Evolutionary conservation across 1,140 invertebrate species (phyloP), one percentile per base, ranked within the genome.

Genomic region (Anoplophora glabripennis): DNA sequence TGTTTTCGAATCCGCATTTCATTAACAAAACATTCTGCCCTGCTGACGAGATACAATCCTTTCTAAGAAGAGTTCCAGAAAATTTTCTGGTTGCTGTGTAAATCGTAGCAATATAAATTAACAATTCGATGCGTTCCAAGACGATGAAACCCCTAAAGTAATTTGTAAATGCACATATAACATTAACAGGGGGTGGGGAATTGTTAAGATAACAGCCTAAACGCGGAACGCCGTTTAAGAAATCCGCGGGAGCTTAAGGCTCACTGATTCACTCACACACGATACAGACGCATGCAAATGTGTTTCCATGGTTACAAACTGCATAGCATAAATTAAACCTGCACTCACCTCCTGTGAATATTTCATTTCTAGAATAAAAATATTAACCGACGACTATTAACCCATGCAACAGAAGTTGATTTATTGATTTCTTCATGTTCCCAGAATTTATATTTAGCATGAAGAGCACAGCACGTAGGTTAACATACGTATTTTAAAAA

Each of bases 251-350:
- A 63, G 54, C 18, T 53, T 48, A 7, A 18, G 15, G 7, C 28
- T 15, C 12, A 14, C 18, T 42, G 46, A 28, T 28, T 28, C 53
- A 28, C 35, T 53, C 53, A 58, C 54, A 46, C 53, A 53, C 55
- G 58, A 53, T 48, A 65, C 49, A 62, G 49, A 64, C 60, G 60
- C 64, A 68, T 66, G 64, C 64, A 65, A 64, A 65, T 67, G 61
- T 41, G 66, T 68, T 67, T 57, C 67, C 65, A 71, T 67, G 69
- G 61, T 51, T 65, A 71, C 67, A 59, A 65, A 66, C 65, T 66
- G 67, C 69, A 64, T 59, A 61, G 65, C 61, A 69, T 71, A 71
- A 71, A 71, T 69, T 71, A 64, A 63, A 53, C 21, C 53, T 65
- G 65, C 63, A 65, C 63, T 65, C 59, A 62, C 53, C 62, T 67